Conservation (phyloP, 2,888 invertebrate genomes). For the Clitarchus hookeri region DNA sequence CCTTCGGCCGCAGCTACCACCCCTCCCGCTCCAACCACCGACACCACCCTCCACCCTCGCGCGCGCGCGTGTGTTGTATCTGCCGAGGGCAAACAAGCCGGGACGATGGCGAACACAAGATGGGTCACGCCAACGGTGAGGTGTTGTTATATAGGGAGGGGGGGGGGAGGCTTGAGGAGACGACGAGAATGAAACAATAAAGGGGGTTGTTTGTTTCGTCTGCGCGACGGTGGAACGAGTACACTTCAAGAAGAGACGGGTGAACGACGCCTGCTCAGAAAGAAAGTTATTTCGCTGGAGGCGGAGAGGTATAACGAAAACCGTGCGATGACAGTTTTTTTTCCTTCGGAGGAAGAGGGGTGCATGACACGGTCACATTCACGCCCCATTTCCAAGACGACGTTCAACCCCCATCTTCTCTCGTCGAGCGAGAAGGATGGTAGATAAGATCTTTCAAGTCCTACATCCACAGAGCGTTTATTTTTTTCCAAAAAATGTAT, state of each 20-base stretch:
- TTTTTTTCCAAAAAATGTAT: too few relatives aligned
- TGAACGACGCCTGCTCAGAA: too few relatives aligned
- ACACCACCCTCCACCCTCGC: neutral
- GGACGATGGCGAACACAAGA: neutral
- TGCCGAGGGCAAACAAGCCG: constrained; percentile 4
- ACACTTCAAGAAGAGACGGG: too few relatives aligned
- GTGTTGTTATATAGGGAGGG: neutral
- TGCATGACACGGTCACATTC: neutral
- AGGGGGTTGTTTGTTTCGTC: neutral
- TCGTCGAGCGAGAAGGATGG: neutral
- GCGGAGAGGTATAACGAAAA: too few relatives aligned
- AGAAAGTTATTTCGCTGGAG: too few relatives aligned
- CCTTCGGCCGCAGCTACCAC: neutral
- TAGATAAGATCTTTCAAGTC: neutral
- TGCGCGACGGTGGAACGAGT: neutral
- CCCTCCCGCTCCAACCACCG: neutral
- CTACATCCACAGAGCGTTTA: too few relatives aligned
- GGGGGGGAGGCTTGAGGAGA: neutral
- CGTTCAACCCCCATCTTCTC: neutral
- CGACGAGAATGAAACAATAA: neutral
- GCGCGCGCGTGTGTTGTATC: neutral
- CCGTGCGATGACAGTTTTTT: neutral
- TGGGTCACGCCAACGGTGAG: neutral
- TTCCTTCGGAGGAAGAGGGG: neutral
- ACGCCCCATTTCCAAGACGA: neutral